Percentiles rank a stretch among this genome's conserved stretches.
phyloP scores from a whole-genome alignment of 35 echinoderm and acorn worm genomes.

The Heliocidaris tuberculata region DNA sequence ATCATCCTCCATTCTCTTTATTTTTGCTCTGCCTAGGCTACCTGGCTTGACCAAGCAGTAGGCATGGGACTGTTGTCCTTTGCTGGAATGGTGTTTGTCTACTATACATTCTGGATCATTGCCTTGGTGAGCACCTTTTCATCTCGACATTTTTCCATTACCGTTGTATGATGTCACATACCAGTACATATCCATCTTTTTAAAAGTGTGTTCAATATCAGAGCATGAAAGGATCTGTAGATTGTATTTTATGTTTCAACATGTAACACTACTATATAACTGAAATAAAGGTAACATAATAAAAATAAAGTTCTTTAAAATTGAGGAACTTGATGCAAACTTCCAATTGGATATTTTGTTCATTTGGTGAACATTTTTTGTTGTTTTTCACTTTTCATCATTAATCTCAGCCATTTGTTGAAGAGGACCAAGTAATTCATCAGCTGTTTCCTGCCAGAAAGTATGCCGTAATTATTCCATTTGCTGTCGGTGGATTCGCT shows the following conservation, averaged over 20 bases:
- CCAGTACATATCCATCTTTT: background rate
- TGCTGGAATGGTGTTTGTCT: slow-evolving; percentile 76
- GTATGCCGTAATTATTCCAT: slow-evolving; percentile 77
- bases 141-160: background rate
- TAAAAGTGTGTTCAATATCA: background rate
- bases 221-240: background rate
- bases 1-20: background rate
- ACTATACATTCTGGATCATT: slow-evolving; percentile 90
- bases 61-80: slow-evolving; percentile 80
- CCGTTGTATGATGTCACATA: background rate
- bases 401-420: slow-evolving; percentile 84
- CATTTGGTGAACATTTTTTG: too few species aligned
- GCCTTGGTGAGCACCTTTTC: slow-evolving; percentile 66
- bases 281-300: background rate
- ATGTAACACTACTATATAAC: background rate
- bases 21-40: slow-evolving; percentile 62
- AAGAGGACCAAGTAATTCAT: slow-evolving; percentile 78
- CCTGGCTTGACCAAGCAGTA: slow-evolving; percentile 72
- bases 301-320: background rate
- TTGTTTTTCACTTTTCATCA: background rate
- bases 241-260: background rate
- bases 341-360: background rate
- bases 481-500: slow-evolving; percentile 68
- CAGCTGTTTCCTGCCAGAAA: slow-evolving; percentile 75
- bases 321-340: background rate